A percentile compares a stretch with the other conserved stretches of the same genome.
These are phyloP conservation scores for Nymphalis io DNA, from an alignment of 1,140 invertebrate species.

Conservation along the genomic window DNA sequence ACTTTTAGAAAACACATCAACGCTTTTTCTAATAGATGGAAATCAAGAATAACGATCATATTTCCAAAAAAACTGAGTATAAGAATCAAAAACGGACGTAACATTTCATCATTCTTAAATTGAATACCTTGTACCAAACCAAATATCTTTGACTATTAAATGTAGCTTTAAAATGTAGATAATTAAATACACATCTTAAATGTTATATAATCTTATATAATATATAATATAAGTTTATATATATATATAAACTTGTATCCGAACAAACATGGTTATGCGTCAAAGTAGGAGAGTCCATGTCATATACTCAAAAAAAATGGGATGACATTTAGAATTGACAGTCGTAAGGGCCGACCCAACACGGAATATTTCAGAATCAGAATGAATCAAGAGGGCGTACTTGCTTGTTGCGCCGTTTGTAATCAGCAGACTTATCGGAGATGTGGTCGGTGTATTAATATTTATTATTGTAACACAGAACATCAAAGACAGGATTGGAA, in stretches of 20 bases:
- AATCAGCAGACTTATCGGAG: slow-evolving; percentile 85
- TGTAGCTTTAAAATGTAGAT: too few species aligned
- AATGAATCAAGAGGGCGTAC: slow-evolving; percentile 76
- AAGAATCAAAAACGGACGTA: too few species aligned
- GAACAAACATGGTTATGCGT: not conserved
- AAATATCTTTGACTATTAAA: too few species aligned
- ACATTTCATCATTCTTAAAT: too few species aligned
- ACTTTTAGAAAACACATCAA: too few species aligned
- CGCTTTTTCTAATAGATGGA: too few species aligned
- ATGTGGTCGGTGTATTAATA: slow-evolving; percentile 86
- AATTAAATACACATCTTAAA: too few species aligned
- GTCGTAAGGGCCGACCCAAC: slow-evolving; percentile 64
- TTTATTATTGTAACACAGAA: slow-evolving; percentile 89
- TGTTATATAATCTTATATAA: too few species aligned
- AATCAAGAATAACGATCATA: too few species aligned
- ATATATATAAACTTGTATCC: not conserved
- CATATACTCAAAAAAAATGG: slow-evolving; percentile 15
- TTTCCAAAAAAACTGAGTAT: too few species aligned
- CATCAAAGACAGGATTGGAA: slow-evolving; percentile 90
- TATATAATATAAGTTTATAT: too few species aligned
- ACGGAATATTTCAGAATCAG: slow-evolving; percentile 70
- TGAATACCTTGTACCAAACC: too few species aligned
- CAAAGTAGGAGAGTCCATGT: slow-evolving; percentile 4
- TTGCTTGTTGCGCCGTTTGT: slow-evolving; percentile 85
- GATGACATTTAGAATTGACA: slow-evolving; percentile 33